Evolutionary conservation across 2,113 vertebrate genomes (phyloP), one percentile per base, ranked within the genome.

Genomic region (Cavia aperea): DNA sequence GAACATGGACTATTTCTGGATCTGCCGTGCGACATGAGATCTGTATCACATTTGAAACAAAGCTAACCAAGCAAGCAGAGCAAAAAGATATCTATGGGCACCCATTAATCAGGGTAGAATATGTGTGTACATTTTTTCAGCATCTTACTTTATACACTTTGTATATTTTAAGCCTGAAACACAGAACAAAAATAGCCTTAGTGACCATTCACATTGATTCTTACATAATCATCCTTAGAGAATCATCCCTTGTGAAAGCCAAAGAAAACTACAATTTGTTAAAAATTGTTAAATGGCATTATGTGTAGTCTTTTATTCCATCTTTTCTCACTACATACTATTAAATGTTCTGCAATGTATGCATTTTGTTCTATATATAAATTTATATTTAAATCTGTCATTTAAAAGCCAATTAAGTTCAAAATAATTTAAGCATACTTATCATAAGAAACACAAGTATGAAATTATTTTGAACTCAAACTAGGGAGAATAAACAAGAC

Each of bases 21-120:
- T 97, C 83, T 92, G 94, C 97, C 66, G 29, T 97, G 97, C 96
- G 95, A 97, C 92, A 94, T 97, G 96, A 98, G 97, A 98, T 98
- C 97, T 97, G 97, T 98, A 98, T 98, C 97, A 97, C 94, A 97
- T 97, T 97, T 97, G 96, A 98, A 97, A 97, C 97, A 98, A 97
- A 98, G 97, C 97, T 98, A 98, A 97, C 98, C 97, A 98, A 97
- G 97, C 98, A 98, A 96, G 96, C 96, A 98, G 96, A 97, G 96
- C 94, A 97, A 94, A 97, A 95, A 97, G 97, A 97, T 97, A 97
- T 97, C 97, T 97, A 96, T 89, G 97, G 97, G 97, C 95, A 97
- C 95, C 94, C 97, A 98, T 98, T 98, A 97, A 98, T 98, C 98
- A 97, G 97, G 81, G 95, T 96, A 97, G 91, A 96, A 79, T 96